Evolutionary conservation across 2,113 vertebrate genomes (phyloP), one percentile per base, ranked within the genome.

Genomic region (Odontesthes bonariensis): DNA sequence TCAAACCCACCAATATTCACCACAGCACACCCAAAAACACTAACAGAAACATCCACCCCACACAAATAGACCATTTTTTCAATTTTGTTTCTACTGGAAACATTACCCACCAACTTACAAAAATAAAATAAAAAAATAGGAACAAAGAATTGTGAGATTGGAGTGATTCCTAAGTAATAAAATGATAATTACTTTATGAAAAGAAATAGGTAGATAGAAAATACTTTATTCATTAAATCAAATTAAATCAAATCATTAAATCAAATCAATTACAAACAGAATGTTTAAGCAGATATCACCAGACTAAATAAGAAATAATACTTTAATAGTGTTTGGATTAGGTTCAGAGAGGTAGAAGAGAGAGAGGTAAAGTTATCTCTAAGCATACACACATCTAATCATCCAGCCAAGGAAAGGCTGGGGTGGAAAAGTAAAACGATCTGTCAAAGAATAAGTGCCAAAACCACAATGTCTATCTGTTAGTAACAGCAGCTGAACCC

Each of bases 21-120:
- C 69, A 8, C 27, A 65, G 66, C 79, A 85, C 86, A 73, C 88
- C 74, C 79, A 49, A 20, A 32, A 22, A 47, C 35, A 75, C 20
- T 1, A 8, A 46, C 5, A 69, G 23, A 77, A 83, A 58, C 71
- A 72, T 65, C 66, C 33, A 4, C 46, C 6, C 49, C 33, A 55
- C 62, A 60, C 8, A 63, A 17, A 69, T 54, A 65, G 0, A 52
- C 16, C 22, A 56, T 4, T 20, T 47, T 35, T 61, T 74, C 17
- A 59, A n/a, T 23, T 8, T 32, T 47, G 35, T 49, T 58, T 68
- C 14, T 38, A 23, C 16, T 20, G n/a, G 20, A 69, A 58, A 69
- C 14, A 61, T 27, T 67, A 17, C 17, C 33, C 20, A 14, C 10
- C 13, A 44, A 14, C 8, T 13, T 44, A 44, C 4, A 14, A 44